phyloP scores from a whole-genome alignment of 2,888 invertebrate species.

The Frankliniella fusca region DNA sequence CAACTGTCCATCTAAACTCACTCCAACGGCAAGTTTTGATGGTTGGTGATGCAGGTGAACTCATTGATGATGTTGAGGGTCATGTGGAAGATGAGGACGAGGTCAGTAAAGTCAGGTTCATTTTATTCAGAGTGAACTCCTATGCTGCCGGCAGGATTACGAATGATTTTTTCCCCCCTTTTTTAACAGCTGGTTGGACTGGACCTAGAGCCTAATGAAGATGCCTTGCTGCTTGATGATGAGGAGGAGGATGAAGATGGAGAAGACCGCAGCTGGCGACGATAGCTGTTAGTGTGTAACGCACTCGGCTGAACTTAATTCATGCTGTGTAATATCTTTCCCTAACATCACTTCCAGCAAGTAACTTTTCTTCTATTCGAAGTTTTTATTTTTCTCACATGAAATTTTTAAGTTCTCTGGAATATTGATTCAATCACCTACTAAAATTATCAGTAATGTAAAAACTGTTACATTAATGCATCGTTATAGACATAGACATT shows the following conservation, averaged over 20 bases:
- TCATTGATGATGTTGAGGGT: conserved; percentile 47
- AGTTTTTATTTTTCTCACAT: conserved; percentile 15
- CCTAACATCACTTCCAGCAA: conserved; percentile 21
- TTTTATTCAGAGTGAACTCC: conserved; percentile 21
- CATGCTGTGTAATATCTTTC: background rate
- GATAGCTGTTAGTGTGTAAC: conserved; percentile 55
- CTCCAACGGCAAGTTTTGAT: conserved; percentile 42
- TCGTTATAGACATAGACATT: background rate
- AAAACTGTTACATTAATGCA: background rate
- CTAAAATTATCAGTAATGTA: background rate
- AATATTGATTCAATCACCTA: background rate
- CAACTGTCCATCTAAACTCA: conserved; percentile 37
- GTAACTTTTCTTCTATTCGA: background rate
- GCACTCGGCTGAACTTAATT: background rate
- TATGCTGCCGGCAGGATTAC: conserved; percentile 27
- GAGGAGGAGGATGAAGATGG: conserved; percentile 82
- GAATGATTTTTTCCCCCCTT: conserved; percentile 27
- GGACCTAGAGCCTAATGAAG: conserved; percentile 53
- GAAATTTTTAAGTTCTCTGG: background rate
- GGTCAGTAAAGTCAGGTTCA: conserved; percentile 41
- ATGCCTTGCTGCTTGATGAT: conserved; percentile 70
- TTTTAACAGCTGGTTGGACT: conserved; percentile 34
- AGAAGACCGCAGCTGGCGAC: conserved; percentile 84
- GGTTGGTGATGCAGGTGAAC: conserved; percentile 49
- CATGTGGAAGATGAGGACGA: conserved; percentile 49